A percentile compares a stretch with the other conserved stretches of the same genome.
Evolutionary conservation across 2,113 vertebrate species (phyloP).

Genomic region (Cyphomyrus plagiostoma): DNA sequence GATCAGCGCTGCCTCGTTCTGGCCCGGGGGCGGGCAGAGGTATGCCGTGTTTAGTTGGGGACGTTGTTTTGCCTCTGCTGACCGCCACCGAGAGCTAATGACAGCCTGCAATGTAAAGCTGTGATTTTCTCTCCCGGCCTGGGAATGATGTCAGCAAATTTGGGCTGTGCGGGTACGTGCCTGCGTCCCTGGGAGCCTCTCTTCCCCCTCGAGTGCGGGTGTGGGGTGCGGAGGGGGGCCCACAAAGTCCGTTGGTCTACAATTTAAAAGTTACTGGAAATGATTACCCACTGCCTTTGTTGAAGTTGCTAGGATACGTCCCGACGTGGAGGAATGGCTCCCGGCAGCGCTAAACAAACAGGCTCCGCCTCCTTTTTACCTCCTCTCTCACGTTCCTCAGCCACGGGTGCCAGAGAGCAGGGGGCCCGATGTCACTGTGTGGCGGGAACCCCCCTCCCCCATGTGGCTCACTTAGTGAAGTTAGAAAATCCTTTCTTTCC

Average conservation of each 20-base stretch:
- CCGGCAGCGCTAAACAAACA: slow-evolving; percentile 17
- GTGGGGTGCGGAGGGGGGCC: not conserved
- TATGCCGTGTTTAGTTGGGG: not conserved
- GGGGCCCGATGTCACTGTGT: not conserved
- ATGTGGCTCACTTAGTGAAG: not conserved
- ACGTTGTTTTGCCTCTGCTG: not conserved
- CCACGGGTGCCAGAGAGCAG: not conserved
- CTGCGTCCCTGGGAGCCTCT: not conserved
- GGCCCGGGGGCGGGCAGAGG: not conserved
- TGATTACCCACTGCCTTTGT: slow-evolving; percentile 25
- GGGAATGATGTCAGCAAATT: slow-evolving; percentile 23
- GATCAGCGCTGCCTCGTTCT: not conserved
- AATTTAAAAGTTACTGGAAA: slow-evolving; percentile 29
- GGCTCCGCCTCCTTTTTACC: not conserved
- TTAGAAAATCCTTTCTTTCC: not conserved
- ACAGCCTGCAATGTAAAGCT: slow-evolving; percentile 18
- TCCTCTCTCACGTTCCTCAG: not conserved
- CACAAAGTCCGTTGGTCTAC: slow-evolving; percentile 11
- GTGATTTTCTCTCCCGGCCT: slow-evolving; percentile 14
- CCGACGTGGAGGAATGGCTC: slow-evolving; percentile 17
- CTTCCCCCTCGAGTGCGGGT: slow-evolving; percentile 4
- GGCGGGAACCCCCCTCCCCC: not conserved
- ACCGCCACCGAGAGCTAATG: slow-evolving; percentile 19
- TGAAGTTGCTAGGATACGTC: slow-evolving; percentile 29
- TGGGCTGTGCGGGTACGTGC: not conserved